Base-by-base conservation (phyloP, 2,113 vertebrate species). In the Oryzias javanicus region DNA sequence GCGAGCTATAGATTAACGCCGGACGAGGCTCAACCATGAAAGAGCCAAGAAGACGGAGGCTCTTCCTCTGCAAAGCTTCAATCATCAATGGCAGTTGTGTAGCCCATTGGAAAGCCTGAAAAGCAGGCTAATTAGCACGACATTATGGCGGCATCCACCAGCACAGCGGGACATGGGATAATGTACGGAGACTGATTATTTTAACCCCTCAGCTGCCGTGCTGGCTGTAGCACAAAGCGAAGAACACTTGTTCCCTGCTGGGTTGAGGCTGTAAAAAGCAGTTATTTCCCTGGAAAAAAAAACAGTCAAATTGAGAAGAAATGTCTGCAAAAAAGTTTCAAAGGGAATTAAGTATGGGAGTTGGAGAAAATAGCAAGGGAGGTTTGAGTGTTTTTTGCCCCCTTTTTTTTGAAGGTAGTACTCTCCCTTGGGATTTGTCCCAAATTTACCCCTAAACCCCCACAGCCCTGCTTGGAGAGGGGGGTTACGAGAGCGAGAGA, bases 91-190 rank as follows among this genome's bases (percentile, higher is more conserved):
- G 71, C 0, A 5, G 73, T 51, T 73, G 73, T 86, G 77, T 35
- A 35, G 79, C 76, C 85, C 77, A 57, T 71, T 79, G 76, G 77
- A 69, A 53, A 56, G 52, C 74, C 77, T 51, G 80, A 80, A 83
- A 85, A 81, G 80, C 70, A 72, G 74, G 72, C 80, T 86, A 88
- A 92, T 90, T 92, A 89, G 85, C 84, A 79, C 66, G 72, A 84
- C 86, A 85, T 84, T 84, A 82, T 72, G 68, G 70, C 68, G 76
- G 74, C 61, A 29, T 82, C 76, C 76, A 79, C 75, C 64, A 62
- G 73, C 83, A 52, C 83, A 86, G 86, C 79, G 79, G 83, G 83
- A 78, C 49, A 48, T 27, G 15, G 69, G 64, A 69, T 83, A 79
- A 84, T 84, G 80, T 85, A 83, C 79, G 72, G 77, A 74, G 71